Base-by-base conservation (phyloP, 2,888 invertebrate species). In the Watsonalla binaria region DNA sequence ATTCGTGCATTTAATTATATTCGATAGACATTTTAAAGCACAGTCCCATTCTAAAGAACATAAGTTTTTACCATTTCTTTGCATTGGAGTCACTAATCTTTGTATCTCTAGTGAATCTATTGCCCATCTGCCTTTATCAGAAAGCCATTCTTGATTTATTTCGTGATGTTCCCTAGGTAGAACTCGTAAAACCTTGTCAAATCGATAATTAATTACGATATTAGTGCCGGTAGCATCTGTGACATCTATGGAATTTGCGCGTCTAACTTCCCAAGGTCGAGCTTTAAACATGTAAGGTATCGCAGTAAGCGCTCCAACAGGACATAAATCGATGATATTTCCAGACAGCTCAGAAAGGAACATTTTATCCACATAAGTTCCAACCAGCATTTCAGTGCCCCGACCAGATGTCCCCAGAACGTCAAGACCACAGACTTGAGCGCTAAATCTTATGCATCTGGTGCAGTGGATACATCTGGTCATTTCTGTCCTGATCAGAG, bases 391-490 rank as follows among this genome's bases (percentile, higher is more conserved):
- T 69, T 98, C 98, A 61, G 93, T 93, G 34, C 98, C 98, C 59
- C 98, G 93, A 0, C 98, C 98, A 5, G 97, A 95, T 0, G 97
- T 96, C 46, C 99, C 94, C 58, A 99, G 90, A 81, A 99, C 98
- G 76, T 99, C 98, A 47, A 99, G 94, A 7, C 99, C 99, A 60
- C 99, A 99, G 2, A 99, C 94, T 92, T 99, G 99, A 11, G 98
- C 97, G 4, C 98, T 98, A 86, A 99, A 99, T 70, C 99, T 93
- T 70, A 99, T 97, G 78, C 99, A 99, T 45, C 99, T 93, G 0
- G 99, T 99, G 79, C 99, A 99, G 78, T 99, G 99, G 75, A 99
- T 99, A 81, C 99, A 99, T 51, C 99, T 93, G 0, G 98, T 99
- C 99, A 99, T 99, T 51, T 97, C 95, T 0, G 98, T 97, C 80